A percentile compares a stretch with the other conserved stretches of the same genome.
Conservation (phyloP, 1,140 invertebrate species). For the Drosophila subobscura region DNA sequence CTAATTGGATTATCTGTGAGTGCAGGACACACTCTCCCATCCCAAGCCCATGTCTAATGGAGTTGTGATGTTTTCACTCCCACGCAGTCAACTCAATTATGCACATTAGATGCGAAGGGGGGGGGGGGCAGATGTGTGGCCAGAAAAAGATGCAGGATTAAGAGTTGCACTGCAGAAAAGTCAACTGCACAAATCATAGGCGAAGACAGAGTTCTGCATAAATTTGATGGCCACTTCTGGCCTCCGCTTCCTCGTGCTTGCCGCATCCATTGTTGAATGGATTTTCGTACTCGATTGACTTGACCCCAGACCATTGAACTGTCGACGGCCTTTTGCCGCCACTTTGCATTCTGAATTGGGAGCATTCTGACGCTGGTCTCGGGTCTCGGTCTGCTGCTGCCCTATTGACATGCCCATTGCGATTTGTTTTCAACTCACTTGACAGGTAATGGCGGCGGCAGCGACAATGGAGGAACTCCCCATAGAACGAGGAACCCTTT, state of each 20-base stretch:
- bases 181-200: conserved; percentile 4
- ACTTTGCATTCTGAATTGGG: conserved; percentile 76
- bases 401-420: conserved; percentile 78
- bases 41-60: conserved; percentile 42
- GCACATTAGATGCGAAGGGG: conserved; percentile 48
- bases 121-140: neutral
- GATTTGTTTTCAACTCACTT: conserved; percentile 81
- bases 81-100: conserved; percentile 65
- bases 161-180: conserved; percentile 1
- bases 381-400: conserved; percentile 36
- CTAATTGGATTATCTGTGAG: conserved; percentile 60
- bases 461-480: conserved; percentile 34
- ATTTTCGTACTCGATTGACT: conserved; percentile 68
- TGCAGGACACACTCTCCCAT: conserved; percentile 8
- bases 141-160: neutral
- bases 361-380: conserved; percentile 38
- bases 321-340: conserved; percentile 66
- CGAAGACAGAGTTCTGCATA: conserved; percentile 38
- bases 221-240: conserved; percentile 25
- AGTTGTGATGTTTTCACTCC: conserved; percentile 67
- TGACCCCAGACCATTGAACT: conserved; percentile 49
- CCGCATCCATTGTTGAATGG: conserved; percentile 51
- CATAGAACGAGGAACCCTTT: neutral
- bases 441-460: conserved; percentile 71
- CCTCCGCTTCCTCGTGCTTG: too few relatives aligned